These are phyloP conservation scores for Synanceia verrucosa DNA, from an alignment of 2,797 vertebrate species.

Conservation along the genomic window DNA sequence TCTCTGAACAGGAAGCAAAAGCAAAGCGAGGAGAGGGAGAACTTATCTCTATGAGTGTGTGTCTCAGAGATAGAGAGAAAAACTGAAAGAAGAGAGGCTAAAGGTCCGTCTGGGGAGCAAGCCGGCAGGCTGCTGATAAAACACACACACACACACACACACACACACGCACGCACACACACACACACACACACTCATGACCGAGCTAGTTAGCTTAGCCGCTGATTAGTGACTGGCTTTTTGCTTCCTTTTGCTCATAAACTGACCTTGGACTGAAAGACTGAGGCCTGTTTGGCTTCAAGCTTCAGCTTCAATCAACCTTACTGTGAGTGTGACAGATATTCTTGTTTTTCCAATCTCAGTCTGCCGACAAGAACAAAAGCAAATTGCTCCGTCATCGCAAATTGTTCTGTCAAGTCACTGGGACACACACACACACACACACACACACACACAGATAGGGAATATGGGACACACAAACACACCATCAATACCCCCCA, in stretches of 20 bases:
- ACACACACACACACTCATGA: not conserved
- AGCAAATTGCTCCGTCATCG: conserved; percentile 63
- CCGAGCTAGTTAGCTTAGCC: conserved; percentile 2
- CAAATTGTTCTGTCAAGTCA: conserved; percentile 59
- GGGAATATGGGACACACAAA: not conserved
- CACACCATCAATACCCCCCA: conserved; percentile 32
- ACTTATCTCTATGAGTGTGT: conserved; percentile 1
- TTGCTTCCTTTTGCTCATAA: too few relatives aligned
- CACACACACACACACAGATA: conserved; percentile 5
- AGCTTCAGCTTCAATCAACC: not conserved
- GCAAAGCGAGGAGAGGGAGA: not conserved
- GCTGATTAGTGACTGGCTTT: conserved; percentile 35
- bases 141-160: conserved; percentile 19
- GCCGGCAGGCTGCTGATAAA: conserved; percentile 42
- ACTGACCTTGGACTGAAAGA: not conserved
- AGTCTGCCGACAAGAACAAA: conserved; percentile 41
- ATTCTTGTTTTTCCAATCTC: conserved; percentile 49
- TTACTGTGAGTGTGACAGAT: conserved; percentile 1
- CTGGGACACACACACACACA: conserved; percentile 5
- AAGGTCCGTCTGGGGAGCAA: conserved; percentile 35
- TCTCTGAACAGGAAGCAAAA: not conserved
- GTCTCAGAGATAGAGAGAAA: not conserved
- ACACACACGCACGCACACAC: conserved; percentile 3
- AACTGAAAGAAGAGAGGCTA: conserved; percentile 24
- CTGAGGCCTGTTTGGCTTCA: not conserved